A percentile compares a stretch with the other conserved stretches of the same genome.
Conservation (phyloP, 2,888 invertebrate genomes). For the Pocota personata region DNA sequence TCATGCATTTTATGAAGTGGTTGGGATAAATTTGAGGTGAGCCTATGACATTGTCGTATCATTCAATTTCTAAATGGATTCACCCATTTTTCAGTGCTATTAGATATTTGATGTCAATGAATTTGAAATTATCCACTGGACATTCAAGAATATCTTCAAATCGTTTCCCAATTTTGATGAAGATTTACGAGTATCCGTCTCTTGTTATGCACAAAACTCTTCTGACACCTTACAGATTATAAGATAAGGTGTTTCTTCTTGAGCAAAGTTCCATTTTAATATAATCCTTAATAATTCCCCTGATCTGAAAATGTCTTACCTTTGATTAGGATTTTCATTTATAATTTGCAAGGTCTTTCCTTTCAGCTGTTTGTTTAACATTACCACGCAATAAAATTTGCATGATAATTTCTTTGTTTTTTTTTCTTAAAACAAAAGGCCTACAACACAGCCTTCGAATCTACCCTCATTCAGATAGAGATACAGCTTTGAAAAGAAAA, state of each 20-base stretch:
- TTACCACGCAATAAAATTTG: conserved; percentile 13
- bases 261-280: too few relatives aligned
- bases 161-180: too few relatives aligned
- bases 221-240: neutral
- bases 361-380: neutral
- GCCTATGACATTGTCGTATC: neutral
- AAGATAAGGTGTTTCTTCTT: neutral
- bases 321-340: neutral
- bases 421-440: neutral
- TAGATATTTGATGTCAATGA: neutral
- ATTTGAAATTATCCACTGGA: neutral
- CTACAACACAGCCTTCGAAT: conserved; percentile 1
- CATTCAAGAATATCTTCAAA: neutral
- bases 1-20: neutral
- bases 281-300: neutral
- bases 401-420: neutral
- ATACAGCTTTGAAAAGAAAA: conserved; percentile 11
- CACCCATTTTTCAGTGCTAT: neutral
- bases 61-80: neutral
- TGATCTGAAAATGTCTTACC: neutral
- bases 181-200: neutral
- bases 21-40: neutral
- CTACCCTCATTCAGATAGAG: conserved; percentile 40
- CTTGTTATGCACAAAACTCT: neutral
- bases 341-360: neutral